Evolutionary conservation across 2,113 vertebrate genomes (phyloP), one percentile per base, ranked within the genome.

Genomic region (Brevimyrus niger): DNA sequence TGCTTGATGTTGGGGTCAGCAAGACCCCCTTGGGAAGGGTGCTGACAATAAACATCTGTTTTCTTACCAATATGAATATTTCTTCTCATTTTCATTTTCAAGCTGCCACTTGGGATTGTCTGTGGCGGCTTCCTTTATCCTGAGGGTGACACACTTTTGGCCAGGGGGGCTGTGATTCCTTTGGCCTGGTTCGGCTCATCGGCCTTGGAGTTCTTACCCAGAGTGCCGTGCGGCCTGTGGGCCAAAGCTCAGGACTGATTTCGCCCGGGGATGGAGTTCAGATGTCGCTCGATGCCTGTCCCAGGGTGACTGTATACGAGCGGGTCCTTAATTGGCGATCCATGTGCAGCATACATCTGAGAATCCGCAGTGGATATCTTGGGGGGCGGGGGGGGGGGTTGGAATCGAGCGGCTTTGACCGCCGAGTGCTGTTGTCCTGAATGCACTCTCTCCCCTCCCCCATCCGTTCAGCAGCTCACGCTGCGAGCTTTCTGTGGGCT

Each of bases 401-500:
- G 69, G 35, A 42, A 38, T 76, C 48, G 31, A 58, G 50, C 2
- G 86, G 51, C 19, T 55, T 87, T 58, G 50, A 58, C 86, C 51
- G 48, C 4, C 53, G 65, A 42, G 65, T 31, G 46, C 46, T 35
- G 44, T 15, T 50, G n/a, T 51, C 23, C 65, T 48, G 44, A 35
- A n/a, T 21, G 46, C 44, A 35, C n/a, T 42, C 38, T 1, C 5
- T 19, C 7, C n/a, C n/a, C 7, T 13, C n/a, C n/a, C 48, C 10
- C 27, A 47, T n/a, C 35, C 47, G 44, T 65, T 38, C 42, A 27
- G 44, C 46, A 42, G 44, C 44, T 35, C 88, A 82, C 11, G 88
- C 88, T 55, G 47, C 27, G 19, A 84, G 76, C 76, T 83, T 84
- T n/a, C 76, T 89, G 69, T 51, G 17, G 50, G 31, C 88, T 89